These are phyloP conservation scores for Emydoidea blandingii DNA, from an alignment of 2,797 vertebrate genomes.

Conservation along the genomic window DNA sequence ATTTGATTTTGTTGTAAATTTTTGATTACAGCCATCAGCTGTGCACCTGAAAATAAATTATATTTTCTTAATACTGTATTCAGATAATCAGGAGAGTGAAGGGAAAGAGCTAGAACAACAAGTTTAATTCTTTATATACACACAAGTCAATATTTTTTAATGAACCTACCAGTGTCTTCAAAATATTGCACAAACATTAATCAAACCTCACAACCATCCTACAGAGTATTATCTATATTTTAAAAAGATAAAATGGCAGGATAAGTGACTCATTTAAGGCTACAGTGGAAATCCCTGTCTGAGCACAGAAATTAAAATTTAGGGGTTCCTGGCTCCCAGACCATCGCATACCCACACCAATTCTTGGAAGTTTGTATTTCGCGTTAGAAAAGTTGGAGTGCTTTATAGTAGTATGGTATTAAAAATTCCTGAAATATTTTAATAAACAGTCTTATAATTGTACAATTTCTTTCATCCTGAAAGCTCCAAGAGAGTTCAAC, in stretches of 20 bases:
- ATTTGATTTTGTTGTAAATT: slow-evolving; percentile 86
- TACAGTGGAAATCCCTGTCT: not conserved
- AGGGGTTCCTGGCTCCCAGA: not conserved
- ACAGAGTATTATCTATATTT: not conserved
- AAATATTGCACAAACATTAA: not conserved
- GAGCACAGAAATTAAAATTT: accelerated
- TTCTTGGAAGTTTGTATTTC: not conserved
- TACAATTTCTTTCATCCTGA: not conserved
- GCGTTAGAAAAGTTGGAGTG: not conserved
- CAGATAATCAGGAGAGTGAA: not conserved
- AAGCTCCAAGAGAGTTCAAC: not conserved
- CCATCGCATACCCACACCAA: not conserved
- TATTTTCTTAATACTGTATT: not conserved
- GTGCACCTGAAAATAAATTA: slow-evolving; percentile 83
- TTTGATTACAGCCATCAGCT: slow-evolving; percentile 83
- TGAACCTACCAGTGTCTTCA: not conserved
- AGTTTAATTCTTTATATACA: not conserved
- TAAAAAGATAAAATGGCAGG: not conserved
- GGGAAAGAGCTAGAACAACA: not conserved
- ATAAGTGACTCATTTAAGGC: not conserved
- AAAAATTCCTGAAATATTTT: not conserved
- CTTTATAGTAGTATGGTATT: not conserved
- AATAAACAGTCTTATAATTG: not conserved
- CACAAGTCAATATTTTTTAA: not conserved
- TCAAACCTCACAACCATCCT: not conserved